Base-by-base conservation (phyloP, 2,888 invertebrate species). In the Hoplodrina ambigua region DNA sequence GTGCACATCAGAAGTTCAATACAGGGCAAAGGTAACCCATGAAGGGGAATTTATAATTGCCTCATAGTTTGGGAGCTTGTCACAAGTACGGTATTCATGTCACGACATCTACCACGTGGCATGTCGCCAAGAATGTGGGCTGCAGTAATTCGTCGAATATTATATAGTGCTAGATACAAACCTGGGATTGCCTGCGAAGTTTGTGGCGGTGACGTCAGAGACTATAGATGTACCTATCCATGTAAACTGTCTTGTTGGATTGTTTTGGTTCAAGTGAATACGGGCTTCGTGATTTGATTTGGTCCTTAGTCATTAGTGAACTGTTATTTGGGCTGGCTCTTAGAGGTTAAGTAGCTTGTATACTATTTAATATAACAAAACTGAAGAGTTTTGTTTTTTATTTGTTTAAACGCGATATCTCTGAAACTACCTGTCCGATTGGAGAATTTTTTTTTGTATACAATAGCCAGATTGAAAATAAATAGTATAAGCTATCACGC, bases 101-200 rank as follows among this genome's bases (percentile, higher is more conserved):
- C 64, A 61, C 61, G 58, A 50, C 68, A 64, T 67, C 53, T 80
- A 77, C 75, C 80, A 61, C 66, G 55, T 86, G 87, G 87, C 86
- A 72, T 69, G 67, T 37, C 71, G 87, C 86, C 86, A 87, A 81
- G 86, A 86, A 87, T 85, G 82, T 77, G 69, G 57, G 65, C 70
- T 82, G 84, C 73, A 81, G 57, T 79, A 76, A 67, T 61, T 77
- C 58, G n/a, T 50, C 44, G 17, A 68, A 66, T 60, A 61, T 70
- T 63, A 57, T 78, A 54, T 63, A 69, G 52, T 69, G 20, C 46
- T 63, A 30, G 49, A 44, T 76, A 55, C 55, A 50, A 66, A 65
- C 70, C 65, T 76, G 17, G 77, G 20, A 60, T 76, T 65, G 65
- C 19, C 61, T 75, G 53, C 30, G 37, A 62, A 64, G 64, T 58